A percentile compares a stretch with the other conserved stretches of the same genome.
These are phyloP conservation scores for Cryptops parisi DNA, from an alignment of 2,888 invertebrate genomes.

Conservation along the genomic window DNA sequence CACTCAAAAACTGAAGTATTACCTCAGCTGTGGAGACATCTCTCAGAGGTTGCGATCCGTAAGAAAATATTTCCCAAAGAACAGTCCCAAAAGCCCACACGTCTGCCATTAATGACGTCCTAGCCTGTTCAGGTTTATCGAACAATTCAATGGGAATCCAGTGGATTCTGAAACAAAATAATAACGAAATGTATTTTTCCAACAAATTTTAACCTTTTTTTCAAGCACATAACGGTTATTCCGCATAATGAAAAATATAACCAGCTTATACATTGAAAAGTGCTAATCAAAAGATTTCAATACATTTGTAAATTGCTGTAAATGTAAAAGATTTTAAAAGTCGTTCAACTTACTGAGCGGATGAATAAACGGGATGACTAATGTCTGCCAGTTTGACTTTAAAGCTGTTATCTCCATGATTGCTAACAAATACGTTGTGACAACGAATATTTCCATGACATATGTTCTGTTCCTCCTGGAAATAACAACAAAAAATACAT, in stretches of 20 bases:
- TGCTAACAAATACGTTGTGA: constrained; percentile 60
- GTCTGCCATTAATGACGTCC: constrained; percentile 45
- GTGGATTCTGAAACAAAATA: constrained; percentile 64
- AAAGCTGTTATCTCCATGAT: constrained; percentile 51
- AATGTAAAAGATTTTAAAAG: no score
- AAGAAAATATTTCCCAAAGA: constrained; percentile 80
- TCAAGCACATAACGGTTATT: no score
- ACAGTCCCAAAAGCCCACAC: constrained; percentile 88
- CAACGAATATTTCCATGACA: constrained; percentile 77
- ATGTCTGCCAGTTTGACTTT: constrained; percentile 71
- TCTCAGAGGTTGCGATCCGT: constrained; percentile 41
- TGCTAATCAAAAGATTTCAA: no score
- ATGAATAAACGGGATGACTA: constrained; percentile 49
- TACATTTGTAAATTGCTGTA: no score
- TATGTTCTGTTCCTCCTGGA: constrained; percentile 56
- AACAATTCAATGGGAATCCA: constrained; percentile 83
- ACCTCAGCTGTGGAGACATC: constrained; percentile 28
- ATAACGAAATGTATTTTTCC: no score
- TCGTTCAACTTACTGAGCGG: constrained; percentile 46
- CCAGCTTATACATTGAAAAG: no score
- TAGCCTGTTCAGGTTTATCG: constrained; percentile 20
- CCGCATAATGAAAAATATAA: no score
- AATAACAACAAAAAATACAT: constrained; percentile 14
- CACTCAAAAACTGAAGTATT: constrained; percentile 18
- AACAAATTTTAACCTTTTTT: no score